Evolutionary conservation across 2,113 vertebrate species (phyloP).

Genomic region (Kryptolebias marmoratus): DNA sequence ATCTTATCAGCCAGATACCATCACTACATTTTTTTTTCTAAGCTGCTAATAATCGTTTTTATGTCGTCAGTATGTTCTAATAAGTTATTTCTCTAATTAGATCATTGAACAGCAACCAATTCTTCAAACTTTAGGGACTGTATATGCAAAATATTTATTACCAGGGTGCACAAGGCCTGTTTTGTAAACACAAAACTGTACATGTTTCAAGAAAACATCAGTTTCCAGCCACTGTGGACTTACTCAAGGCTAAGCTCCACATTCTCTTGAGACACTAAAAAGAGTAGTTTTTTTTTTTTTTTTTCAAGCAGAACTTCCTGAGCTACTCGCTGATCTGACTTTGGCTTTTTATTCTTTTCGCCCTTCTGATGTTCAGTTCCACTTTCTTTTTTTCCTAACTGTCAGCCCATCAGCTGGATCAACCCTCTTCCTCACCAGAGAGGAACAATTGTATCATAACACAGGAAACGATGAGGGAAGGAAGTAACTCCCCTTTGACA

Average conservation of each 20-base stretch:
- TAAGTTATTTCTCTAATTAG: too few species aligned
- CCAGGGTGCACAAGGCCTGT: too few species aligned
- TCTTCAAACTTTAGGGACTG: too few species aligned
- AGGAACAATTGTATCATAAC: slow-evolving; percentile 43
- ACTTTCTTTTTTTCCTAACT: slow-evolving; percentile 25
- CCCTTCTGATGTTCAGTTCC: slow-evolving; percentile 36
- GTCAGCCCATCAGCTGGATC: slow-evolving; percentile 53
- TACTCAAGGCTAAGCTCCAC: slow-evolving; percentile 7
- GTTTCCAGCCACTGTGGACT: neutral
- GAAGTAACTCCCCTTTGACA: slow-evolving; percentile 46
- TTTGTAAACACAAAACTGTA: neutral
- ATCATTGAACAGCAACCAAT: too few species aligned
- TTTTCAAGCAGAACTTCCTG: slow-evolving; percentile 25
- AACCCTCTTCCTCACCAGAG: slow-evolving; percentile 28
- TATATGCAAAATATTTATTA: too few species aligned
- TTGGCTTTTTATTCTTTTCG: slow-evolving; percentile 36
- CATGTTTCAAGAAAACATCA: neutral
- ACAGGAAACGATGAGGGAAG: slow-evolving; percentile 46
- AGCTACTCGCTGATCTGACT: slow-evolving; percentile 40
- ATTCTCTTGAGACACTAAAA: slow-evolving; percentile 5
- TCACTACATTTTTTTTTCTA: too few species aligned
- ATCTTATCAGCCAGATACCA: too few species aligned
- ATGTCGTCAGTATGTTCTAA: too few species aligned
- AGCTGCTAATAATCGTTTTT: too few species aligned
- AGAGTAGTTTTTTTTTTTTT: slow-evolving; percentile 5